Percentiles rank a stretch among this genome's conserved stretches.
These are phyloP conservation scores for Formicarius rufipectus DNA, from an alignment of 2,113 vertebrate genomes.

Conservation along the genomic window DNA sequence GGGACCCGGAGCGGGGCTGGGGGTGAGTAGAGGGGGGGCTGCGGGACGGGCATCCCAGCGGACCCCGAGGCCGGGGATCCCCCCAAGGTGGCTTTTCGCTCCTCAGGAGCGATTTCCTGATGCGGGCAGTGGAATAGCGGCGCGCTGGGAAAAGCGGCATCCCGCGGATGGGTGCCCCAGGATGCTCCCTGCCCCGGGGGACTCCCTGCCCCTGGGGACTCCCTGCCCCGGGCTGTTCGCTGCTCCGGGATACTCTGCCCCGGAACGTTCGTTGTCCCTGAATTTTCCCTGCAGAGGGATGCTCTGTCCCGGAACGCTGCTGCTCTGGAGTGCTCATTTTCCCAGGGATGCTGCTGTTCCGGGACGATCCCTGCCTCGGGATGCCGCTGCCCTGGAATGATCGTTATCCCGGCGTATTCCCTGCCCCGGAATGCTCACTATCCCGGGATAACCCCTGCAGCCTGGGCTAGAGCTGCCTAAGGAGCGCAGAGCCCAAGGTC, in stretches of 20 bases:
- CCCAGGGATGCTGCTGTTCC: not conserved
- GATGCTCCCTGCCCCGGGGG: not conserved
- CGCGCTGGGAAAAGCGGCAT: not conserved
- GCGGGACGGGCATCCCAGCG: too few species aligned
- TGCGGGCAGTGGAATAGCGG: not conserved
- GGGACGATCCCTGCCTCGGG: not conserved
- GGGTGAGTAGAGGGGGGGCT: too few species aligned
- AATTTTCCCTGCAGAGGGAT: too few species aligned
- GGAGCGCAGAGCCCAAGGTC: accelerated
- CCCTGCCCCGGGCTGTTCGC: accelerated
- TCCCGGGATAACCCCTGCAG: accelerated
- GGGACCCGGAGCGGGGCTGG: too few species aligned
- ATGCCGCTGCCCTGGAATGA: not conserved
- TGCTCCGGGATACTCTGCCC: accelerated
- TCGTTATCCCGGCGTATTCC: not conserved
- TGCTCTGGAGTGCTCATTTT: not conserved
- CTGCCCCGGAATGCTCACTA: accelerated
- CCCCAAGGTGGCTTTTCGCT: too few species aligned
- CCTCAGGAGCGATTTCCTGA: too few species aligned
- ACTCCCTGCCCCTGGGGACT: too few species aligned
- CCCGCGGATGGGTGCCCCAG: not conserved
- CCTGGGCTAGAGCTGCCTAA: accelerated
- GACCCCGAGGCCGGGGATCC: too few species aligned
- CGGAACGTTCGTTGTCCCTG: too few species aligned
- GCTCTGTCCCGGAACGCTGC: too few species aligned